phyloP scores from a whole-genome alignment of 53 echinoderm and acorn worm species.

The Crossaster papposus region DNA sequence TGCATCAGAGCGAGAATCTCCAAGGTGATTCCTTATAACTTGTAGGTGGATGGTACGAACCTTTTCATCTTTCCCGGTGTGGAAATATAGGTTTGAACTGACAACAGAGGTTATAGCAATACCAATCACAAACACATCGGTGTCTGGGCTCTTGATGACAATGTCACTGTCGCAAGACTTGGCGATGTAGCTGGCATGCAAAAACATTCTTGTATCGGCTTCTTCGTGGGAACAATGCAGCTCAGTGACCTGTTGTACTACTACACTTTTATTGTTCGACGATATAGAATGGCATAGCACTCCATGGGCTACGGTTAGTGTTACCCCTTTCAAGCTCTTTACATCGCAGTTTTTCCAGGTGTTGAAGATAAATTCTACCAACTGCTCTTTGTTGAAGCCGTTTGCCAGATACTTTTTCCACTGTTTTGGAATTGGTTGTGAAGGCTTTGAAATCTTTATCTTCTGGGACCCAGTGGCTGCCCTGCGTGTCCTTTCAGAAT shows the following conservation, averaged over 20 bases:
- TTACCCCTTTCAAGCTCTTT: conserved; percentile 4
- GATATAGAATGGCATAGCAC: background rate
- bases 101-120: conserved; percentile 27
- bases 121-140: conserved; percentile 62
- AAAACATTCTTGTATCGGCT: conserved; percentile 46
- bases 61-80: conserved; percentile 60
- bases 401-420: conserved; percentile 44
- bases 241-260: background rate
- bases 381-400: conserved; percentile 57
- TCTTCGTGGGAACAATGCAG: conserved; percentile 32
- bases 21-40: conserved; percentile 1
- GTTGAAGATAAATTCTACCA: conserved; percentile 60
- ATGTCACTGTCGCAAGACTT: conserved; percentile 23
- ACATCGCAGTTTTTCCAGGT: conserved; percentile 49
- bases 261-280: background rate
- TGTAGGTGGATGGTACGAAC: conserved; percentile 55
- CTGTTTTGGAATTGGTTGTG: conserved; percentile 4
- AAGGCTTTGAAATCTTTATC: conserved; percentile 29
- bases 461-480: conserved; percentile 65
- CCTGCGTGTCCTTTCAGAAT: conserved; percentile 63
- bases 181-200: conserved; percentile 61
- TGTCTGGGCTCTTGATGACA: conserved; percentile 67
- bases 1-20: conserved; percentile 22
- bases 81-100: conserved; percentile 54
- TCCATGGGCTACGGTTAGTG: background rate